These are phyloP conservation scores for Phenganax marumi DNA, from an alignment of 92 coral and sea anemone species.

Conservation along the genomic window DNA sequence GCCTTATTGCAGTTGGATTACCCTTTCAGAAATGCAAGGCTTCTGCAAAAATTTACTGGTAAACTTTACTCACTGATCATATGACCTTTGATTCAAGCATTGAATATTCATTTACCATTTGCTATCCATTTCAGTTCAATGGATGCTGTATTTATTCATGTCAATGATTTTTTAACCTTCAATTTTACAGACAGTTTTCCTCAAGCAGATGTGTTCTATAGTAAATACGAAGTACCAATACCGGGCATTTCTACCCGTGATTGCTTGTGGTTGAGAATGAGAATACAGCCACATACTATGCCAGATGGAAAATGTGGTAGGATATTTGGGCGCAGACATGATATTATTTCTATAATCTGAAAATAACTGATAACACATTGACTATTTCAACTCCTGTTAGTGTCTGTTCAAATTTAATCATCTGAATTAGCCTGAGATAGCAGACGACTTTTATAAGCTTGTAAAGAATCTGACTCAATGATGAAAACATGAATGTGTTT, in stretches of 20 bases:
- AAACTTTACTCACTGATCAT: not conserved
- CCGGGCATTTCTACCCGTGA: slow-evolving; percentile 84
- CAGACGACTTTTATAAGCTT: too few species aligned
- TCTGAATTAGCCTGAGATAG: too few species aligned
- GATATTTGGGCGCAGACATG: not conserved
- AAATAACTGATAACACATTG: not conserved
- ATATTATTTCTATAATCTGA: not conserved
- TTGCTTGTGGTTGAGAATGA: slow-evolving; percentile 74
- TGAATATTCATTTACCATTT: too few species aligned
- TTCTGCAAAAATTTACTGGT: slow-evolving; percentile 77
- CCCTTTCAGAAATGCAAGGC: slow-evolving; percentile 77
- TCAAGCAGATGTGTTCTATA: slow-evolving; percentile 67
- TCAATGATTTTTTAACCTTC: too few species aligned
- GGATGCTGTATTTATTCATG: too few species aligned
- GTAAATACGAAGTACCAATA: slow-evolving; percentile 70
- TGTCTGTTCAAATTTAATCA: too few species aligned
- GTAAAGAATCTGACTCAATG: not conserved
- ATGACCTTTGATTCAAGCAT: too few species aligned
- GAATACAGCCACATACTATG: slow-evolving; percentile 76
- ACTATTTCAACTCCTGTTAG: too few species aligned
- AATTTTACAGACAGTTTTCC: slow-evolving; percentile 42
- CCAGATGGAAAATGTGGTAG: slow-evolving; percentile 71
- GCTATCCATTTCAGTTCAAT: too few species aligned
- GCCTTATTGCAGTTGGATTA: slow-evolving; percentile 73
- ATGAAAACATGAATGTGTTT: not conserved